A percentile compares a stretch with the other conserved stretches of the same genome.
These are phyloP conservation scores for Eurois occulta DNA, from an alignment of 2,888 invertebrate species.

Conservation along the genomic window DNA sequence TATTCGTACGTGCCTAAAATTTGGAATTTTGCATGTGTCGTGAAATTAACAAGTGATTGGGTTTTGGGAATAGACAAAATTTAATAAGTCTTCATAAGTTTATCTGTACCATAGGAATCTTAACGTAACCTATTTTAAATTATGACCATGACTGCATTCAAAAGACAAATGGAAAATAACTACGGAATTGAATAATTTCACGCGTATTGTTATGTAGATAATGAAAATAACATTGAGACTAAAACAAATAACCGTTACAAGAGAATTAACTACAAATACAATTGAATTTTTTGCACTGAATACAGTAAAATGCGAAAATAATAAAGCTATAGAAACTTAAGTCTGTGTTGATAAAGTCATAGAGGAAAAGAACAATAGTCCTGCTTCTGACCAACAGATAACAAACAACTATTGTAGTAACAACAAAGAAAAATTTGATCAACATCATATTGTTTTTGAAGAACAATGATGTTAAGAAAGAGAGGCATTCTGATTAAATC, in stretches of 20 bases:
- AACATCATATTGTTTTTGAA: constrained; percentile 45
- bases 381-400: constrained; percentile 17
- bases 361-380: constrained; percentile 31
- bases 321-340: background rate
- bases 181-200: background rate
- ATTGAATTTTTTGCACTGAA: background rate
- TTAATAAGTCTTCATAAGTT: background rate
- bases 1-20: constrained; percentile 58
- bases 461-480: constrained; percentile 34
- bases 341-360: background rate
- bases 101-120: background rate
- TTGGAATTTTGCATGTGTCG: constrained; percentile 51
- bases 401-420: background rate
- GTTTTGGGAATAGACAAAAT: constrained; percentile 19
- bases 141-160: background rate
- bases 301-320: constrained; percentile 6
- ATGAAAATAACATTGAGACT: background rate
- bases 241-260: background rate
- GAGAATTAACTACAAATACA: background rate
- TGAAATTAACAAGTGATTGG: constrained; percentile 45
- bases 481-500: background rate
- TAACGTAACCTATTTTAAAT: background rate
- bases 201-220: background rate
- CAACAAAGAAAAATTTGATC: constrained; percentile 24
- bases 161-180: constrained; percentile 6